These are phyloP conservation scores for Eidolon dupreanum DNA, from an alignment of 2,797 vertebrate species.

Conservation along the genomic window DNA sequence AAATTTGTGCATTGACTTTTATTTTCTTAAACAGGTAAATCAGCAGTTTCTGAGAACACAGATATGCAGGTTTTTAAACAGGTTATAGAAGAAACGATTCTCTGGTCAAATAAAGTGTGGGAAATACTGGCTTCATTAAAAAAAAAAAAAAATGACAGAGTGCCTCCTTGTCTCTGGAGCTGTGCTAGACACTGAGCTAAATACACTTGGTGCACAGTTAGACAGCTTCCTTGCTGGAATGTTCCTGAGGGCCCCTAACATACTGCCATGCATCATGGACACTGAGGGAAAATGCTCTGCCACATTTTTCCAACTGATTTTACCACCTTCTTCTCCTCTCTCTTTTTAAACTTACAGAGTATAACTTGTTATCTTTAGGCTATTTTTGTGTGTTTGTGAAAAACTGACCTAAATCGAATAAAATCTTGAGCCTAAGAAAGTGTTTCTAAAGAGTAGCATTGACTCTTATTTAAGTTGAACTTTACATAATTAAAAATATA, in stretches of 20 bases:
- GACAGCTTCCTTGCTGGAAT: not conserved
- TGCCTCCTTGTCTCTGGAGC: not conserved
- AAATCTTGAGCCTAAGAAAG: not conserved
- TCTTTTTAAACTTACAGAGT: not conserved
- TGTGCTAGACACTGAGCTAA: not conserved
- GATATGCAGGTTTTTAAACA: not conserved
- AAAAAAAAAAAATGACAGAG: not conserved
- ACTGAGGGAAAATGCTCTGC: not conserved
- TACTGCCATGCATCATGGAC: not conserved
- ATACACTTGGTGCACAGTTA: not conserved
- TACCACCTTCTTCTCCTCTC: not conserved
- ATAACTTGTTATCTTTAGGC: not conserved
- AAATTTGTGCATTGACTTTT: not conserved
- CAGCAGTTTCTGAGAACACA: not conserved
- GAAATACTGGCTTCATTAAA: not conserved
- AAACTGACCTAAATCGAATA: not conserved
- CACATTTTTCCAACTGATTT: not conserved
- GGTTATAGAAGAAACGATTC: not conserved
- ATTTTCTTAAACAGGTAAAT: not conserved
- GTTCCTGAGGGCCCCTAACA: not conserved
- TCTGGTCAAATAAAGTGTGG: not conserved
- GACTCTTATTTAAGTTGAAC: not conserved
- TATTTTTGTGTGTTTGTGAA: not conserved
- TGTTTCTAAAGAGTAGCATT: not conserved
- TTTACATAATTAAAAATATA: not conserved